Evolutionary conservation across 1,140 invertebrate species (phyloP).

Genomic region (Scaptodrosophila lebanonensis): DNA sequence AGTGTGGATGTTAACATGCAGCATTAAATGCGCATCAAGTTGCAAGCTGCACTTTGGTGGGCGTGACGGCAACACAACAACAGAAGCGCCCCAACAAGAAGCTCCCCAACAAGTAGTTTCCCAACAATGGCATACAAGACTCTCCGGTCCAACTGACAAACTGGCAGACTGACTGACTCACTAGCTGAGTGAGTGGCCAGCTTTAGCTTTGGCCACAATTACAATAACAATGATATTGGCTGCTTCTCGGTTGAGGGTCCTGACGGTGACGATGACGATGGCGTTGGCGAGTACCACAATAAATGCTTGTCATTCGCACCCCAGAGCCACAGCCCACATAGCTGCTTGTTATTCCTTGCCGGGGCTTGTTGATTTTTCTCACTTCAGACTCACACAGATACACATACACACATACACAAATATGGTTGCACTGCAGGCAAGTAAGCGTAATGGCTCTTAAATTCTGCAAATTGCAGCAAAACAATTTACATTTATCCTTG

Average conservation of each 20-base stretch:
- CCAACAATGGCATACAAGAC: slow-evolving; percentile 9
- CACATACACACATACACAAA: background rate
- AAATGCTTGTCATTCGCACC: slow-evolving; percentile 30
- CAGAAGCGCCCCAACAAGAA: background rate
- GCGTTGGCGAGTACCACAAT: slow-evolving; percentile 14
- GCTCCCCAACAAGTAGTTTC: too few relatives aligned
- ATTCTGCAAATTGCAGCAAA: slow-evolving; percentile 32
- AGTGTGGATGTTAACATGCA: slow-evolving; percentile 45
- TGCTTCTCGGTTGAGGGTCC: too few relatives aligned
- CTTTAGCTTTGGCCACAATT: background rate
- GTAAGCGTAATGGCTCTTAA: too few relatives aligned
- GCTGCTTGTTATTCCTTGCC: background rate
- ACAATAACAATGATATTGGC: slow-evolving; percentile 16
- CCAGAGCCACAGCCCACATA: too few relatives aligned
- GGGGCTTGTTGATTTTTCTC: background rate
- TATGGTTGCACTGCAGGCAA: too few relatives aligned
- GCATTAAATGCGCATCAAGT: slow-evolving; percentile 61
- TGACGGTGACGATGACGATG: too few relatives aligned
- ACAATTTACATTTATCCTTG: slow-evolving; percentile 57
- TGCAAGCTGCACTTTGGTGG: slow-evolving; percentile 32
- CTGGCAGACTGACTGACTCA: too few relatives aligned
- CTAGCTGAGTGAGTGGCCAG: slow-evolving; percentile 35
- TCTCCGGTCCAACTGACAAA: too few relatives aligned
- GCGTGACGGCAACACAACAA: background rate
- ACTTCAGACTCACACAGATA: background rate